These are phyloP conservation scores for Macrostomum lignano DNA, from an alignment of 1,140 invertebrate genomes.

Conservation along the genomic window DNA sequence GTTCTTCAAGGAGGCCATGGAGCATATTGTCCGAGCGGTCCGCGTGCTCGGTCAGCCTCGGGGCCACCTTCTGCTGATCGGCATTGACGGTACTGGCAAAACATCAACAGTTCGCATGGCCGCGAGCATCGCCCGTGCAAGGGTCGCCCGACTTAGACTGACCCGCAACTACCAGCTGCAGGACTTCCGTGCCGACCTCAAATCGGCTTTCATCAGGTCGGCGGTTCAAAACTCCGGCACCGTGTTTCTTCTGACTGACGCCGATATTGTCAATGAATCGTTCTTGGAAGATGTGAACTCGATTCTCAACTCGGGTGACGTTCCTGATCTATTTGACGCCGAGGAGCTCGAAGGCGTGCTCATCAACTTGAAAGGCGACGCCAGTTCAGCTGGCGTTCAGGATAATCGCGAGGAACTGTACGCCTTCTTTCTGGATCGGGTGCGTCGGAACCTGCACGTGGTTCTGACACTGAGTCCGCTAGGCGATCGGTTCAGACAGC, in stretches of 20 bases:
- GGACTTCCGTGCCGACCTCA: conserved; percentile 45
- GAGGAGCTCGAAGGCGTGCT: conserved; percentile 24
- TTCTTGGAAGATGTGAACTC: conserved; percentile 28
- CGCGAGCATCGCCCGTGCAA: conserved; percentile 13
- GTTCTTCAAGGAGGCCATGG: conserved; percentile 25
- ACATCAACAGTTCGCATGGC: conserved; percentile 18
- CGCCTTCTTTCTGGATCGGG: conserved; percentile 26
- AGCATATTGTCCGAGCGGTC: conserved; percentile 21
- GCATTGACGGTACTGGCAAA: conserved; percentile 24
- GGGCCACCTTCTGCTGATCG: conserved; percentile 24
- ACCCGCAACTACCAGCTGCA: conserved; percentile 44
- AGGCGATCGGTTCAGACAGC: conserved; percentile 37
- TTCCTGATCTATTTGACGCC: conserved; percentile 25
- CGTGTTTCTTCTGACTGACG: conserved; percentile 23
- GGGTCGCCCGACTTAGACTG: conserved; percentile 16
- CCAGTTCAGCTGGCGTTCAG: conserved; percentile 14
- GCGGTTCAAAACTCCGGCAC: conserved; percentile 18
- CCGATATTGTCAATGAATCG: conserved; percentile 21
- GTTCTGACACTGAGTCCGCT: conserved; percentile 26
- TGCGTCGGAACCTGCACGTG: conserved; percentile 21
- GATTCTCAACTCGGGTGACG: conserved; percentile 25
- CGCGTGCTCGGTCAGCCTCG: conserved; percentile 22
- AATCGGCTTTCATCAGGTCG: conserved; percentile 33
- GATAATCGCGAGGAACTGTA: conserved; percentile 19
- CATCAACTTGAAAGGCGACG: conserved; percentile 22